Evolutionary conservation across 2,888 invertebrate genomes (phyloP).

Genomic region (Prosopocoilus inquinatus): DNA sequence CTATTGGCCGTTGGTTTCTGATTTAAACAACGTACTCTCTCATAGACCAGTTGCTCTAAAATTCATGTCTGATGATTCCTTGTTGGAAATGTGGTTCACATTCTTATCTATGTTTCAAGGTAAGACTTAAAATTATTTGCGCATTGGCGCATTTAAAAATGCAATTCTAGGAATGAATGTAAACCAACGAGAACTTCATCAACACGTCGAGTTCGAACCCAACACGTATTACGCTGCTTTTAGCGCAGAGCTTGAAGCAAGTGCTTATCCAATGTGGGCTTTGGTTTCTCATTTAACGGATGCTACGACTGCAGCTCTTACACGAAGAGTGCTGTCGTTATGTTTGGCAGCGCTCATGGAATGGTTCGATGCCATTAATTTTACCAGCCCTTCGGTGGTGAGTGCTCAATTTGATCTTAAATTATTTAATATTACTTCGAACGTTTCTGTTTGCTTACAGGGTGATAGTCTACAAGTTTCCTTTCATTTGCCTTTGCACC

Average conservation of each 20-base stretch:
- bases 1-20: constrained; percentile 97
- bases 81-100: constrained; percentile 95
- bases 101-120: constrained; percentile 94
- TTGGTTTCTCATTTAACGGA: constrained; percentile 84
- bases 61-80: constrained; percentile 83
- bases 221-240: constrained; percentile 97
- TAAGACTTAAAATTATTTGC: constrained; percentile 37
- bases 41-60: constrained; percentile 88
- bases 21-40: constrained; percentile 93
- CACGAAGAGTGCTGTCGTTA: constrained; percentile 71
- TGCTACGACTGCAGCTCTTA: constrained; percentile 69
- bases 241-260: constrained; percentile 95
- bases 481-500: constrained; percentile 95
- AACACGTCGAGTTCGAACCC: constrained; percentile 95
- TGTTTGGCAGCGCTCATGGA: constrained; percentile 78
- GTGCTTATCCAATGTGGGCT: constrained; percentile 98
- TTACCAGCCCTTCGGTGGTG: constrained; percentile 66
- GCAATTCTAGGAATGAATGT: constrained; percentile 84
- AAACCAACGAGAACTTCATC: constrained; percentile 84
- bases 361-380: constrained; percentile 86
- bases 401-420: constrained; percentile 31
- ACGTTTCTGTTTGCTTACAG: constrained; percentile 51
- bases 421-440: background rate
- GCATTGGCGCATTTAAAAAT: background rate
- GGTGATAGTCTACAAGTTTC: constrained; percentile 82